phyloP scores from a whole-genome alignment of 2,113 vertebrate species.

The Archocentrus centrarchus region DNA sequence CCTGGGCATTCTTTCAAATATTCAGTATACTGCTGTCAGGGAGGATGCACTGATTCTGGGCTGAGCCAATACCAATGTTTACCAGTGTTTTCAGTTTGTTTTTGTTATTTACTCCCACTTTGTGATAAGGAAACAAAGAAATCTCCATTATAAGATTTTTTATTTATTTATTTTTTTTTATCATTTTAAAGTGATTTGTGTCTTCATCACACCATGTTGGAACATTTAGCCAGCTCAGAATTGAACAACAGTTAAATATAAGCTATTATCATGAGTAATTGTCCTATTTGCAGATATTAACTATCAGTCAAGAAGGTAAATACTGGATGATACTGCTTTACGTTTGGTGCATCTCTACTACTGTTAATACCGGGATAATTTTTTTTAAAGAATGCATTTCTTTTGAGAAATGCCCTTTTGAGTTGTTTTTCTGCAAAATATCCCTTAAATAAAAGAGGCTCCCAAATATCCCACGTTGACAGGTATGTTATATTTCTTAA shows the following conservation, averaged over 20 bases:
- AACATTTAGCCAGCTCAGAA: neutral
- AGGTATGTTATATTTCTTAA: too few relatives aligned
- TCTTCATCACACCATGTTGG: neutral
- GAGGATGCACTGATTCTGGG: too few relatives aligned
- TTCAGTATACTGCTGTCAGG: too few relatives aligned
- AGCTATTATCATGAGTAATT: neutral
- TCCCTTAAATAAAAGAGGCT: too few relatives aligned
- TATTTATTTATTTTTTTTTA: neutral
- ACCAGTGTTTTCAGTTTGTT: neutral
- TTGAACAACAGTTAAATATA: neutral
- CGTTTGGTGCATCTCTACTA: too few relatives aligned
- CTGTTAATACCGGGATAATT: too few relatives aligned
- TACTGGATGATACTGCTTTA: too few relatives aligned
- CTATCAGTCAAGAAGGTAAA: neutral
- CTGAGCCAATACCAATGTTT: neutral
- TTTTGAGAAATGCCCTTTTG: too few relatives aligned
- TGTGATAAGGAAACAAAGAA: neutral
- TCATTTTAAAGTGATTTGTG: neutral
- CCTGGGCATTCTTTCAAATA: too few relatives aligned
- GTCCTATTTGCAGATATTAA: neutral
- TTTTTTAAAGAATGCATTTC: too few relatives aligned
- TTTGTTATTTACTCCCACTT: neutral
- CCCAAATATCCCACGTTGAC: too few relatives aligned
- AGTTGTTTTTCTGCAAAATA: too few relatives aligned
- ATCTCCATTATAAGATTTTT: neutral